These are phyloP conservation scores for Pantherophis vulpinus DNA, from an alignment of 2,797 vertebrate species.

Conservation along the genomic window DNA sequence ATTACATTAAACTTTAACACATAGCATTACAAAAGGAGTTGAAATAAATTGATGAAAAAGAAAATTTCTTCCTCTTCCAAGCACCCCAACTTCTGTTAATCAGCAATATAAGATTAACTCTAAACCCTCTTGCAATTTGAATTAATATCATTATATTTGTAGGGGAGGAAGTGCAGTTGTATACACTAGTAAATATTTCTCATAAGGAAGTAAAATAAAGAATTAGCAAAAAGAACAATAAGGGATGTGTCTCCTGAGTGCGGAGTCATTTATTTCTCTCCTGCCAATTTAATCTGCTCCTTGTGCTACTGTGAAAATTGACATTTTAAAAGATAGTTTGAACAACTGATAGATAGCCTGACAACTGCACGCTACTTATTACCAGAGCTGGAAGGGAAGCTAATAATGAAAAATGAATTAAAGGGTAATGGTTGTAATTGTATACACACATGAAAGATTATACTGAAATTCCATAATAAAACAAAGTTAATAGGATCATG, in stretches of 20 bases:
- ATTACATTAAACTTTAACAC: constrained; percentile 34
- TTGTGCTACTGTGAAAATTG: neutral
- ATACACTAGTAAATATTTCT: neutral
- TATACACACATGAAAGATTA: constrained; percentile 33
- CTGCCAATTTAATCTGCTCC: neutral
- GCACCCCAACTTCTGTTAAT: constrained; percentile 10
- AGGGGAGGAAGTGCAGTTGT: neutral
- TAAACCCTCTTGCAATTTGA: neutral
- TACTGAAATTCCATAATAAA: constrained; percentile 47
- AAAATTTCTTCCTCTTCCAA: constrained; percentile 24
- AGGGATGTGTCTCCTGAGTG: neutral
- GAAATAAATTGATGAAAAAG: constrained; percentile 54
- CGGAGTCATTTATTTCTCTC: constrained; percentile 13
- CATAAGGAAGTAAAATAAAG: constrained; percentile 10
- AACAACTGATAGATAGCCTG: neutral
- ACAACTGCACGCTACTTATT: constrained; percentile 7
- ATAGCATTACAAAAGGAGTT: constrained; percentile 33
- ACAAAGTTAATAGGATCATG: constrained; percentile 22
- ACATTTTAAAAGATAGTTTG: constrained; percentile 23
- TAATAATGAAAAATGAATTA: constrained; percentile 10
- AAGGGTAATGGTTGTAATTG: constrained; percentile 1
- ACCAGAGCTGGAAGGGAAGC: neutral
- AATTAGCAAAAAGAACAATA: constrained; percentile 13
- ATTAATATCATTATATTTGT: neutral
- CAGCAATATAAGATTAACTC: constrained; percentile 36